Conservation (phyloP, 2,888 invertebrate species). For the Luperina nickerlii region DNA sequence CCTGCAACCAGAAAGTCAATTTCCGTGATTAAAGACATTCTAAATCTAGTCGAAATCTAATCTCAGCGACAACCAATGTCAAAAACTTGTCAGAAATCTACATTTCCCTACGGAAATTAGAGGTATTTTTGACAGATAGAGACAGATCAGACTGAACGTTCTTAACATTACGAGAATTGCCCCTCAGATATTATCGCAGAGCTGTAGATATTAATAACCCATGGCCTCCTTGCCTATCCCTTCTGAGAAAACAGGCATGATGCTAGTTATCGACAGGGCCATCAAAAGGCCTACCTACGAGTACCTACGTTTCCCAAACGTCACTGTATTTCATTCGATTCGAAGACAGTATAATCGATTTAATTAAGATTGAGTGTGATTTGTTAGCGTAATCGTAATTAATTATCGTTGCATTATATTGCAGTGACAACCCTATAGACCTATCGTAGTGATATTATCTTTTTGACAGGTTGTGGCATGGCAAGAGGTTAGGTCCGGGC, state of each 20-base stretch:
- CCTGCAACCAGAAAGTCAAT: too few species aligned
- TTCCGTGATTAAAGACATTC: too few species aligned
- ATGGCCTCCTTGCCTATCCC: not conserved
- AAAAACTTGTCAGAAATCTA: not conserved
- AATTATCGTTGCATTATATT: slow-evolving; percentile 25
- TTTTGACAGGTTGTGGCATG: slow-evolving; percentile 7
- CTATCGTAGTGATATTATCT: slow-evolving; percentile 23
- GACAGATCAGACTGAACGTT: not conserved
- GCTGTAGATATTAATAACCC: not conserved
- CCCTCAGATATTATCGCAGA: not conserved
- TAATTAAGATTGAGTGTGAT: slow-evolving; percentile 43
- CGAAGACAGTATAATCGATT: slow-evolving; percentile 24
- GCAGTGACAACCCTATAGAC: slow-evolving; percentile 23
- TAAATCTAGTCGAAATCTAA: too few species aligned
- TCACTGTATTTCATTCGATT: not conserved
- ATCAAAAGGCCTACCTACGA: not conserved
- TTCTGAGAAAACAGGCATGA: not conserved
- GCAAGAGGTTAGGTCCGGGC: not conserved
- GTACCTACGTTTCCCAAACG: not conserved
- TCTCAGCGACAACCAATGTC: too few species aligned
- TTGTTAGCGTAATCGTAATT: slow-evolving; percentile 21
- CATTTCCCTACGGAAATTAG: not conserved
- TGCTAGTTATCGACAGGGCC: slow-evolving; percentile 2
- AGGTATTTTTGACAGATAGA: not conserved
- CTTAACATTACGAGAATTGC: not conserved